Conservation (phyloP, 2,888 invertebrate genomes). For the Noctua comes region DNA sequence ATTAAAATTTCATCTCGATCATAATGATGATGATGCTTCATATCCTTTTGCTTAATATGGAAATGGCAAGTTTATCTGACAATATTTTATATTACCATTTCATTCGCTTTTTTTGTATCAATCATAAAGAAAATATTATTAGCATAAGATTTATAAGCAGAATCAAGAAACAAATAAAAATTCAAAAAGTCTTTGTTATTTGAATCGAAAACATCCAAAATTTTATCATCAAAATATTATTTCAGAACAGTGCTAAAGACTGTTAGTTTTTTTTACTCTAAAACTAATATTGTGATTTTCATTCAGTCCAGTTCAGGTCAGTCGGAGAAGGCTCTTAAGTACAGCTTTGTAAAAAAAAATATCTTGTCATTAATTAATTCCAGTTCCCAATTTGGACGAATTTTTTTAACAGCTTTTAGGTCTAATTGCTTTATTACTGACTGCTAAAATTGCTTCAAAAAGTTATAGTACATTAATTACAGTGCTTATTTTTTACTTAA, state of each 20-base stretch:
- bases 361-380: not conserved
- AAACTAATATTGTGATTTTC: not conserved
- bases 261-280: not conserved
- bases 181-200: not conserved
- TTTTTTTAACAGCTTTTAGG: not conserved
- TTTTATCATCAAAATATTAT: not conserved
- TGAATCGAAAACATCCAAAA: not conserved
- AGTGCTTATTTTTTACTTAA: constrained; percentile 12
- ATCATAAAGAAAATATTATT: constrained; percentile 22
- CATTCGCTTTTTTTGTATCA: constrained; percentile 18
- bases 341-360: constrained; percentile 8
- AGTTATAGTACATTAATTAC: constrained; percentile 2
- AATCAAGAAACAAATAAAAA: not conserved
- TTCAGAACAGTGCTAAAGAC: not conserved
- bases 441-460: constrained; percentile 15
- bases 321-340: no score
- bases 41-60: constrained; percentile 57
- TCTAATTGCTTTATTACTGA: constrained; percentile 36
- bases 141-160: not conserved
- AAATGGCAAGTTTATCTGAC: constrained; percentile 45
- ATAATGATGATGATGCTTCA: constrained; percentile 57
- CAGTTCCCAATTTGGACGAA: constrained; percentile 1
- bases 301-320: not conserved
- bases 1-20: constrained; percentile 47
- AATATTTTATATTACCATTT: constrained; percentile 31